These are phyloP conservation scores for Acutogordius australiensis DNA, from an alignment of 2,888 invertebrate genomes.

Conservation along the genomic window DNA sequence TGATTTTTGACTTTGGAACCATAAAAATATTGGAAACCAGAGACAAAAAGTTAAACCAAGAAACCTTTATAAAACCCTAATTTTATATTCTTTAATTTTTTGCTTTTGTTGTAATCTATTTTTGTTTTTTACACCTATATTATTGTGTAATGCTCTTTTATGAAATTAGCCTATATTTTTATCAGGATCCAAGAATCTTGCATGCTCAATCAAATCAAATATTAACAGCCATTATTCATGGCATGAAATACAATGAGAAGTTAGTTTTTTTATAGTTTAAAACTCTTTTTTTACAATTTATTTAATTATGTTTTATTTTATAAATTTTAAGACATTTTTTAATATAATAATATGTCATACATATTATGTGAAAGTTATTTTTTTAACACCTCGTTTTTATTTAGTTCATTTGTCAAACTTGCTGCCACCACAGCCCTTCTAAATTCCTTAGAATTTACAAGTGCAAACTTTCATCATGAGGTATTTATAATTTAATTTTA, in stretches of 20 bases:
- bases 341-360: too few relatives aligned
- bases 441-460: slow-evolving; percentile 90
- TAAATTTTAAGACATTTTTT: too few relatives aligned
- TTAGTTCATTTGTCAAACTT: slow-evolving; percentile 54
- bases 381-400: slow-evolving; percentile 16
- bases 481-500: slow-evolving; percentile 26
- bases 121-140: too few relatives aligned
- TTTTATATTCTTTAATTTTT: too few relatives aligned
- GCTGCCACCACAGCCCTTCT: slow-evolving; percentile 83
- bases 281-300: background rate
- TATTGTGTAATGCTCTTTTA: too few relatives aligned
- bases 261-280: slow-evolving; percentile 15
- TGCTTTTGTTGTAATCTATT: too few relatives aligned
- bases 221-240: slow-evolving; percentile 87
- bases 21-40: background rate
- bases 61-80: too few relatives aligned
- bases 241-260: slow-evolving; percentile 73
- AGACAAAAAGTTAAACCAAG: too few relatives aligned
- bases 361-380: too few relatives aligned
- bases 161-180: slow-evolving; percentile 10
- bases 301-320: too few relatives aligned
- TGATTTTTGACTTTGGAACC: too few relatives aligned
- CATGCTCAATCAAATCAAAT: slow-evolving; percentile 75
- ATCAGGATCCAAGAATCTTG: slow-evolving; percentile 47
- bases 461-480: slow-evolving; percentile 87